Conservation (phyloP, 2,888 invertebrate species). For the Aporophyla lueneburgensis region DNA sequence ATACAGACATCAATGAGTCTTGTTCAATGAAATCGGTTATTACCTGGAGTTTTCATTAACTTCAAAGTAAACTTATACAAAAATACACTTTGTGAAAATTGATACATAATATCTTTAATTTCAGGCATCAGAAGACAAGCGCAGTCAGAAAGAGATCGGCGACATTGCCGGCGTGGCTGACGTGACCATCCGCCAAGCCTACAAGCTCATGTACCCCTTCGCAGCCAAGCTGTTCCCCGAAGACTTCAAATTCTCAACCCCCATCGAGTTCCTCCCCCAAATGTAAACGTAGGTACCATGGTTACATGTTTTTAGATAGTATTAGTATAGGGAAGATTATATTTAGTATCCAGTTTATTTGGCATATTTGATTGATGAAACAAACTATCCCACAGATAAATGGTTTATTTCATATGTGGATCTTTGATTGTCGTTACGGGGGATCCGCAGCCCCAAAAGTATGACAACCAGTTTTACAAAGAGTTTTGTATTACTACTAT, state of each 20-base stretch:
- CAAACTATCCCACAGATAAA: neutral
- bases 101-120: slow-evolving; percentile 57
- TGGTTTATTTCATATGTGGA: neutral
- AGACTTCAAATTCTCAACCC: slow-evolving; percentile 98
- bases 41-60: slow-evolving; percentile 16
- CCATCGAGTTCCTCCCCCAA: slow-evolving; percentile 98
- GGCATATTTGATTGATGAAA: neutral
- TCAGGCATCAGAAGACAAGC: slow-evolving; percentile 97
- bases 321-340: neutral
- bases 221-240: slow-evolving; percentile 98
- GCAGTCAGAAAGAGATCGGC: slow-evolving; percentile 99
- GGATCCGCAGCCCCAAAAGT: no score
- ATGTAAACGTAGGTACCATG: slow-evolving; percentile 88
- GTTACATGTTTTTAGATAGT: slow-evolving; percentile 26
- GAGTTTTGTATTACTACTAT: no score
- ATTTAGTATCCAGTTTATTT: neutral
- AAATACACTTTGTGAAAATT: neutral
- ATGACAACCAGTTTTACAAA: no score
- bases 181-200: slow-evolving; percentile 99
- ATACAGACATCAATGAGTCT: slow-evolving; percentile 13
- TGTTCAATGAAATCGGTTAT: neutral
- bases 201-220: slow-evolving; percentile 98
- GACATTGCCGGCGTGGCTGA: slow-evolving; percentile 99
- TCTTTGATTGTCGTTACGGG: no score
- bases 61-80: no score